These are phyloP conservation scores for Marronus borbonicus DNA, from an alignment of 2,888 invertebrate species.

Conservation along the genomic window DNA sequence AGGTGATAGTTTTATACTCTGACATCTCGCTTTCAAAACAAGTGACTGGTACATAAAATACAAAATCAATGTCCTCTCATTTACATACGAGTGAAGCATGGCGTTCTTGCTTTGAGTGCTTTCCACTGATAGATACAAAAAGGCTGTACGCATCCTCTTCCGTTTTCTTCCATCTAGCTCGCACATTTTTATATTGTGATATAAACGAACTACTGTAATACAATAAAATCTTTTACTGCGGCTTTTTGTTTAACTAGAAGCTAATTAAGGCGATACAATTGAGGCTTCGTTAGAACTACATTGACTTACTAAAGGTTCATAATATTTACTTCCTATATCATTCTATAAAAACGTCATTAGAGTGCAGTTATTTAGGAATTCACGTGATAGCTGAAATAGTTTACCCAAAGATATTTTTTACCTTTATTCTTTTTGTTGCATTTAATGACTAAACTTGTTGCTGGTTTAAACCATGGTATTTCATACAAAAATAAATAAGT, in stretches of 20 bases:
- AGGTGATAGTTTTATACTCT: conserved; percentile 68
- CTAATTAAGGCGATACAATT: conserved; percentile 19
- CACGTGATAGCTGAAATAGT: no score
- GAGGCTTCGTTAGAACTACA: not conserved
- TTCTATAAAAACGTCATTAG: no score
- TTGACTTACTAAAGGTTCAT: no score
- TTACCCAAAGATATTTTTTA: no score
- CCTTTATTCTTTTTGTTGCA: no score
- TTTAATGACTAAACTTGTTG: no score
- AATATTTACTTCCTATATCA: no score
- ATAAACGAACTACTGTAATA: conserved; percentile 45
- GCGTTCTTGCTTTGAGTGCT: conserved; percentile 35
- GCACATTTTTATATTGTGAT: conserved; percentile 22
- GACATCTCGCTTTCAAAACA: conserved; percentile 62
- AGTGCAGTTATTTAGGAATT: no score
- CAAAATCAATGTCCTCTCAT: conserved; percentile 58
- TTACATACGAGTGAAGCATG: conserved; percentile 59
- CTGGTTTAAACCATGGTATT: no score
- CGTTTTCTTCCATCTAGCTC: not conserved
- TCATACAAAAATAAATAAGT: no score
- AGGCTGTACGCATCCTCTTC: not conserved
- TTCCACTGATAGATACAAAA: not conserved
- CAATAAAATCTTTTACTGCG: conserved; percentile 37
- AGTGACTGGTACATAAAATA: conserved; percentile 61
- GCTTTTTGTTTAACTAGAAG: conserved; percentile 27